Base-by-base conservation (phyloP, 2,888 invertebrate genomes). In the Rhingia rostrata region DNA sequence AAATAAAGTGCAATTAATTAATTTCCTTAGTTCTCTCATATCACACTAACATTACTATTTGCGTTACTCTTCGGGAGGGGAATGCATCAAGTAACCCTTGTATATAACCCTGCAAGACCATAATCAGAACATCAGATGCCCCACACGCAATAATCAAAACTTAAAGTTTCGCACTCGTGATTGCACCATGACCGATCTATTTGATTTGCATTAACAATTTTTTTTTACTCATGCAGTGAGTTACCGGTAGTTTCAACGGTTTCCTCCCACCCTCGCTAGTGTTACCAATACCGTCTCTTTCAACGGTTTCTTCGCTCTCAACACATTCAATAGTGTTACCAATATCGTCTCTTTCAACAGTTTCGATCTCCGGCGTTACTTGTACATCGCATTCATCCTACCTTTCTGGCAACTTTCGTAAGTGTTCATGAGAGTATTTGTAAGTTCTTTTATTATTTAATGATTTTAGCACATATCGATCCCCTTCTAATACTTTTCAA, bases 391-490 rank as follows among this genome's bases (percentile, higher is more conserved):
- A 22, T 22, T 43, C 41, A 10, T 30, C 14, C 22, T 49, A 37
- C 12, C 51, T 37, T 7, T 10, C 37, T 64, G 63, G 49, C 49
- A 64, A 14, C 9, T 35, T 22, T 10, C 64, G 12, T 39, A 64
- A 64, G 51, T 37, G 35, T 37, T 51, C 64, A 43, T 64, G 64
- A 30, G 51, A 49, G 51, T 51, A 51, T 51, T 64, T 64, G 51
- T 64, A 64, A 30, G 64, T 64, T 64, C 49, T 51, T 33, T 51
- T 64, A 51, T 39, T 39, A 22, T 10, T 51, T 30, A 64, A 64
- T 37, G 64, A 64, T 35, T 51, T 51, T 12, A 64, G 51, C 37
- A 64, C 64, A 64, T 49, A 64, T 51, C 51, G 14, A 51, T 51
- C 51, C 39, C 51, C 64, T 45, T 53, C 22, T 4, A 58, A n/a